Evolutionary conservation across 2,113 vertebrate genomes (phyloP).

Genomic region (Tyrannus savana): DNA sequence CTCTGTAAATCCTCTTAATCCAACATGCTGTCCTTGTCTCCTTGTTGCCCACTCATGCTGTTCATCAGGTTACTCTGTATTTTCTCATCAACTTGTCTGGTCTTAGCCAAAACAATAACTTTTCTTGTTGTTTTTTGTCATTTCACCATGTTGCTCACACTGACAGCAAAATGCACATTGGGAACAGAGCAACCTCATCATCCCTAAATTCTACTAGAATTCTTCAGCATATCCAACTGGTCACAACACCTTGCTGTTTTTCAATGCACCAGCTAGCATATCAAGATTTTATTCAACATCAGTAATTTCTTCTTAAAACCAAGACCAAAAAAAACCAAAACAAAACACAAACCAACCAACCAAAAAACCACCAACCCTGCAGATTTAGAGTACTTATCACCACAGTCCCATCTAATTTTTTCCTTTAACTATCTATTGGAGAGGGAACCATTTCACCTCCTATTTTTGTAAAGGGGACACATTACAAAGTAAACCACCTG

Average conservation of each 20-base stretch:
- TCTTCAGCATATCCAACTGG: neutral
- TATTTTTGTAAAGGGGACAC: neutral
- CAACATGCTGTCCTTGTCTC: neutral
- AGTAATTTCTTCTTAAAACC: neutral
- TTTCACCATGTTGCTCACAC: neutral
- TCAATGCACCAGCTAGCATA: neutral
- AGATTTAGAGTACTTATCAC: neutral
- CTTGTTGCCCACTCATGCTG: neutral
- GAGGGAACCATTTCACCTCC: neutral
- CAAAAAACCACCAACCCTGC: neutral
- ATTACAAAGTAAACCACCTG: neutral
- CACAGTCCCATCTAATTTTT: neutral
- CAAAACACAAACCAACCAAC: neutral
- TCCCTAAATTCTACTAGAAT: neutral
- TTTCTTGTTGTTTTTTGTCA: neutral
- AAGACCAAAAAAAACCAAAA: neutral
- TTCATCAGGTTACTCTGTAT: neutral
- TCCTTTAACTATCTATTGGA: neutral
- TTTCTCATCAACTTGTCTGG: neutral
- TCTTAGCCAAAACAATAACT: neutral
- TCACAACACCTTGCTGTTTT: neutral
- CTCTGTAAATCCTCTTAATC: neutral
- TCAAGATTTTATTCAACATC: neutral
- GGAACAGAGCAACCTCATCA: neutral
- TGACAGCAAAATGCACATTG: fast-evolving